Base-by-base conservation (phyloP, 2,797 vertebrate species). In the Cephalopachus bancanus region DNA sequence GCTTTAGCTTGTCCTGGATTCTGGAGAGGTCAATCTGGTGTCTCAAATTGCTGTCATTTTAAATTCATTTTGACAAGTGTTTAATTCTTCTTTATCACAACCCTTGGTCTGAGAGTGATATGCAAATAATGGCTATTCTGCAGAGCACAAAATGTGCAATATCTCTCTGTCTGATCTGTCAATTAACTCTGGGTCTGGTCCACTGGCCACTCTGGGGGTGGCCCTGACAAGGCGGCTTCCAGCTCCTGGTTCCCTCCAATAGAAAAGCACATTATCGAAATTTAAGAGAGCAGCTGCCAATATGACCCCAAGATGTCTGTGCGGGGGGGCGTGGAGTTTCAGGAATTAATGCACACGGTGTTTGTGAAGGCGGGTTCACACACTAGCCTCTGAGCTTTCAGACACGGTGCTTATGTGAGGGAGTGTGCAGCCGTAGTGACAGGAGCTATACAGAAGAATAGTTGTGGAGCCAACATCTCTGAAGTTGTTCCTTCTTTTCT, bases 51-150 rank as follows among this genome's bases (percentile, higher is more conserved):
- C 96, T 97, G 96, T 97, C 97, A 96, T 96, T 97, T 96, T 89
- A 97, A 98, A 98, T 97, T 96, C 93, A 96, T 97, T 94, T 96
- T 97, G 94, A 97, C 96, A 96, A 97, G 96, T 97, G 93, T 97
- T 97, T 97, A 97, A 98, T 96, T 97, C 94, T 97, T 97, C 85
- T 96, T 97, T 93, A 97, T 94, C 96, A 88, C 89, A 97, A 75
- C 75, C 15, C 69, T 92, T 93, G 93, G 92, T 96, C 91, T 95
- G 92, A 94, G 95, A 95, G 91, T 92, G 97, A 96, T 97, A 97
- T 94, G 95, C 95, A 97, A 97, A 98, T 96, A 92, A 96, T 65
- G 71, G 94, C 94, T 91, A 91, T 95, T 97, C 92, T 89, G 78
- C 69, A 12, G 22, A 88, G 19, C 92, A 78, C 74, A 96, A 84